Evolutionary conservation across 2,888 invertebrate species (phyloP).

Genomic region (Coenonympha glycerion): DNA sequence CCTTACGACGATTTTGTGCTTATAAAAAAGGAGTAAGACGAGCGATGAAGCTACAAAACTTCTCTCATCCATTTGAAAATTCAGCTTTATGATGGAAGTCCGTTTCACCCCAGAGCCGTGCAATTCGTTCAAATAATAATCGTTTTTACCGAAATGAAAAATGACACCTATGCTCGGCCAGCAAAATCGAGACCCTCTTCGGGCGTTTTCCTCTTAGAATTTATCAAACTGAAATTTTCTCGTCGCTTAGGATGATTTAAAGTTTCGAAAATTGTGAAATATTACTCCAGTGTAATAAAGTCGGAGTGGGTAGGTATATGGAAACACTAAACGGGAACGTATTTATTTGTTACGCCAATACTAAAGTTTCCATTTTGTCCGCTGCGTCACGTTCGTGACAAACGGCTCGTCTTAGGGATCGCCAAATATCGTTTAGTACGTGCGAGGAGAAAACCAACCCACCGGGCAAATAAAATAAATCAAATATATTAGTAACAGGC

Average conservation of each 20-base stretch:
- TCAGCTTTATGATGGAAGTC: constrained; percentile 6
- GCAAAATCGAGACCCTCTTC: constrained; percentile 1
- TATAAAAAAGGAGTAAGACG: too few species aligned
- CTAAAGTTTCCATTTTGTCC: constrained; percentile 69
- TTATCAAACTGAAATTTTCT: constrained; percentile 12
- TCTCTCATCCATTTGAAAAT: background rate
- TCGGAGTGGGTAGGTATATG: constrained; percentile 17
- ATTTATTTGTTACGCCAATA: constrained; percentile 68
- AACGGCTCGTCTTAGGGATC: constrained; percentile 74
- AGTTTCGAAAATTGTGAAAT: constrained; percentile 4
- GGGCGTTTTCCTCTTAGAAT: constrained; percentile 12
- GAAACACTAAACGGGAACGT: constrained; percentile 55
- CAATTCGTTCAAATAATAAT: constrained; percentile 19
- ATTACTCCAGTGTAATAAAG: background rate
- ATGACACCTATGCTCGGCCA: constrained; percentile 14
- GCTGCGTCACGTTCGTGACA: constrained; percentile 73
- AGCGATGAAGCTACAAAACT: too few species aligned
- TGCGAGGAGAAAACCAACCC: constrained; percentile 70
- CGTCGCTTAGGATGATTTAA: constrained; percentile 4
- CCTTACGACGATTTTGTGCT: too few species aligned
- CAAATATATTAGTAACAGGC: constrained; percentile 70
- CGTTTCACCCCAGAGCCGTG: constrained; percentile 12
- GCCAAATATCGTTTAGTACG: constrained; percentile 77
- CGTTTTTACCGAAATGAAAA: constrained; percentile 17
- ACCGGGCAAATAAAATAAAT: constrained; percentile 74